Evolutionary conservation across 2,113 vertebrate genomes (phyloP).

Genomic region (cat (Felis catus)): F.catus_Fca126_mat1.0 CM031411.1:1376501-1377000

Average conservation of each 20-base stretch:
- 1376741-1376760: background rate
- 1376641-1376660: background rate
- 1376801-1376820: background rate
- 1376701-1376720: background rate
- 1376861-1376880: background rate
- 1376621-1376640: background rate
- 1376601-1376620: background rate
- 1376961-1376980: background rate
- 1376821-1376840: background rate
- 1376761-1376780: background rate
- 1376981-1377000: background rate
- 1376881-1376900: accelerated
- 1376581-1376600: background rate
- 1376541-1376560: background rate
- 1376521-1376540: background rate
- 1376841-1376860: background rate
- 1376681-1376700: background rate
- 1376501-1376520: background rate
- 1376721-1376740: background rate
- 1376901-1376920: background rate
- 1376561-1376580: background rate
- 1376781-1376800: background rate
- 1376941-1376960: background rate
- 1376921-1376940: background rate
- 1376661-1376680: background rate